Conservation (phyloP, 2,888 invertebrate genomes). For the Tricholauxania praeusta region DNA sequence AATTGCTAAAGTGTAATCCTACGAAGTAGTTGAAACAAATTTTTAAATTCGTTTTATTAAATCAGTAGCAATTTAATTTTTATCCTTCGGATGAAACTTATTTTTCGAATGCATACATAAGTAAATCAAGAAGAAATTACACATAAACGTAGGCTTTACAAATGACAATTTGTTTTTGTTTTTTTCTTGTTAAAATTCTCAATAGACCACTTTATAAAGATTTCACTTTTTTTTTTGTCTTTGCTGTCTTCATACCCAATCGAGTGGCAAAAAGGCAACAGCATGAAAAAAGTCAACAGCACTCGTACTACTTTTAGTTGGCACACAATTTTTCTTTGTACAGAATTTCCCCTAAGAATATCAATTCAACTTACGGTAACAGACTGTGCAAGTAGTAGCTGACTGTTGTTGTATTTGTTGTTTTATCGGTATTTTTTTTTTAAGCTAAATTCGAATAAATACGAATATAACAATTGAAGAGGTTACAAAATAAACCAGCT, state of each 20-base stretch:
- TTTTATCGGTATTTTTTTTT: neutral
- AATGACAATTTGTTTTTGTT: too few species aligned
- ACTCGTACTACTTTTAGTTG: neutral
- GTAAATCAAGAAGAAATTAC: too few species aligned
- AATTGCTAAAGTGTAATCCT: too few species aligned
- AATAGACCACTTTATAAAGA: slow-evolving; percentile 23
- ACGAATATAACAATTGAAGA: slow-evolving; percentile 11
- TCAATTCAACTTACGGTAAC: slow-evolving; percentile 27
- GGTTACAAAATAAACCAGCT: slow-evolving; percentile 10
- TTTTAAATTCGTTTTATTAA: too few species aligned
- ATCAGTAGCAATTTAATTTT: too few species aligned
- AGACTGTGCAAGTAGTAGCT: neutral
- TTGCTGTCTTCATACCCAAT: neutral
- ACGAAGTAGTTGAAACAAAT: too few species aligned
- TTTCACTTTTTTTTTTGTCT: slow-evolving; percentile 9
- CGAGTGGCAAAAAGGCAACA: neutral
- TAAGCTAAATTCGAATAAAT: too few species aligned
- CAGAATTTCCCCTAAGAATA: slow-evolving; percentile 28
- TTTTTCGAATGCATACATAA: too few species aligned
- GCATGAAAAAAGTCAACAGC: neutral
- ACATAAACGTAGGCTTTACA: too few species aligned
- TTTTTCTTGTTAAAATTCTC: slow-evolving; percentile 7
- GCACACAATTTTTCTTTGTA: slow-evolving; percentile 11
- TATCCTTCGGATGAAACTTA: too few species aligned
- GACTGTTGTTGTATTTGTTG: neutral